Percentiles rank a stretch among this genome's conserved stretches.
Conservation (phyloP, 1,140 invertebrate species). For the Atta cephalotes region DNA sequence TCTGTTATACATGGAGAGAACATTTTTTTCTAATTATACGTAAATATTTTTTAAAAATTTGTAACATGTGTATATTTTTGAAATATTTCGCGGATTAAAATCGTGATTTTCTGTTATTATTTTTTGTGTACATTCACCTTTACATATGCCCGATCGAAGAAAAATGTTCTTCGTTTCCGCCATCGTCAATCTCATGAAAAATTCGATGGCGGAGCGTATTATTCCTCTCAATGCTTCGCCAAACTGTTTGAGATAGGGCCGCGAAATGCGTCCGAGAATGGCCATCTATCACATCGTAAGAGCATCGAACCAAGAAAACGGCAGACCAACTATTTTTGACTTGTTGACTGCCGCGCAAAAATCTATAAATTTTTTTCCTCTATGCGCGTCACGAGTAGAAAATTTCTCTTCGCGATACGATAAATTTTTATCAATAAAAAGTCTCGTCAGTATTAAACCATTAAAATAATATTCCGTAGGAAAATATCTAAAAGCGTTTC, state of each 20-base stretch:
- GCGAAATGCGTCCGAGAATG: slow-evolving; percentile 48
- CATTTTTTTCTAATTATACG: neutral
- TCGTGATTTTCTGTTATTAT: neutral
- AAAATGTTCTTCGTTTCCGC: slow-evolving; percentile 25
- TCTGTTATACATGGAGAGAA: neutral
- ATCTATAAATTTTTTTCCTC: slow-evolving; percentile 32
- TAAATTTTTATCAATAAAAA: slow-evolving; percentile 51
- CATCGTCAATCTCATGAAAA: slow-evolving; percentile 46
- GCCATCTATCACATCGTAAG: slow-evolving; percentile 56
- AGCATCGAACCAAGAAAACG: slow-evolving; percentile 18
- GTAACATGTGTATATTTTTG: neutral
- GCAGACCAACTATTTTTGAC: slow-evolving; percentile 68
- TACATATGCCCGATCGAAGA: neutral
- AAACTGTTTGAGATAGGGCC: slow-evolving; percentile 38
- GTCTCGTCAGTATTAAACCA: neutral
- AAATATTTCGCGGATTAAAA: slow-evolving; percentile 1
- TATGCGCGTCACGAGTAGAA: neutral
- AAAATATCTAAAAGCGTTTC: slow-evolving; percentile 31
- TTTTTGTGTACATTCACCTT: neutral
- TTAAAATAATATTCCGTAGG: slow-evolving; percentile 39
- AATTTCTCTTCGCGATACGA: slow-evolving; percentile 16
- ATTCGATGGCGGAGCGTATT: slow-evolving; percentile 38
- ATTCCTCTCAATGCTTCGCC: slow-evolving; percentile 36
- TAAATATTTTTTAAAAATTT: neutral
- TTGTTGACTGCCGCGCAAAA: slow-evolving; percentile 65